Conservation (phyloP, 2,888 invertebrate genomes). For the Drosophila paucipuncta region DNA sequence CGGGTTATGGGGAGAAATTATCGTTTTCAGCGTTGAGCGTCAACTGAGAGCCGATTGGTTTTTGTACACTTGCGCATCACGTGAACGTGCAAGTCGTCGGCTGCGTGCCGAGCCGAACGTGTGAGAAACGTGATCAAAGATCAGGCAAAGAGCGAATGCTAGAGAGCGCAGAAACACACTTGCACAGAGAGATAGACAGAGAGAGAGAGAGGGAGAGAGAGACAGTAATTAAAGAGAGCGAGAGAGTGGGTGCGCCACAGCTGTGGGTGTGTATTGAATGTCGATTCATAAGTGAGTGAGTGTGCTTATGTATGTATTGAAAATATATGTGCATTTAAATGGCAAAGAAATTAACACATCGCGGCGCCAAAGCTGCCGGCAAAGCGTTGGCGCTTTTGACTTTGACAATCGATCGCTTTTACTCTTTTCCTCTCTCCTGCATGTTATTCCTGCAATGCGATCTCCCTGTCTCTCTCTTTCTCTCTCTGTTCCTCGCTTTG, state of each 20-base stretch:
- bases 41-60: conserved; percentile 52
- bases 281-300: conserved; percentile 1
- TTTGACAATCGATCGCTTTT: conserved; percentile 23
- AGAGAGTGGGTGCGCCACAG: conserved; percentile 47
- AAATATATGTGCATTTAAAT: conserved; percentile 49
- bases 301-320: background rate
- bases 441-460: conserved; percentile 3
- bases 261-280: conserved; percentile 22
- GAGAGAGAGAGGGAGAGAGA: conserved; percentile 2
- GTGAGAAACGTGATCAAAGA: conserved; percentile 82
- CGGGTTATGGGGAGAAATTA: conserved; percentile 4
- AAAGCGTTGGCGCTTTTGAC: conserved; percentile 37
- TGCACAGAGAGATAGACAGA: background rate
- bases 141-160: conserved; percentile 52
- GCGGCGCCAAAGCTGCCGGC: conserved; percentile 68
- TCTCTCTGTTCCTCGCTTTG: conserved; percentile 16
- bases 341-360: conserved; percentile 73
- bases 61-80: conserved; percentile 77
- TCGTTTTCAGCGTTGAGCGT: conserved; percentile 13
- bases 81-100: conserved; percentile 74
- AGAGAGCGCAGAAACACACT: conserved; percentile 2
- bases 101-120: conserved; percentile 67
- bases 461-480: conserved; percentile 2
- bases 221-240: background rate
- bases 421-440: conserved; percentile 3